These are phyloP conservation scores for Graptemys geographica DNA, from an alignment of 2,797 vertebrate genomes.

Conservation along the genomic window DNA sequence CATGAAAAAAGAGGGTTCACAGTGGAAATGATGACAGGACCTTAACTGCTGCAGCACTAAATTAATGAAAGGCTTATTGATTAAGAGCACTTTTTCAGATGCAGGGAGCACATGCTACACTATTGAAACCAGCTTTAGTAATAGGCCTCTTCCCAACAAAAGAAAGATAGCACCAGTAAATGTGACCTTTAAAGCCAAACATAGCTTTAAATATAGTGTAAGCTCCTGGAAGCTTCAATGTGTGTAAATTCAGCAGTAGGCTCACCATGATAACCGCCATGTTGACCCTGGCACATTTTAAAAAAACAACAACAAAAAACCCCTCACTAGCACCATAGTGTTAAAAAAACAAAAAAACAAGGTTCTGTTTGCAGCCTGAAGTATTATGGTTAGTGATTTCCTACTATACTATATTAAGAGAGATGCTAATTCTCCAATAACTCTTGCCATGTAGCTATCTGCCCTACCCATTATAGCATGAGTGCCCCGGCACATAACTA, in stretches of 20 bases:
- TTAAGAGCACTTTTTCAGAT: neutral
- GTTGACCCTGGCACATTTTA: neutral
- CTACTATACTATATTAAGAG: neutral
- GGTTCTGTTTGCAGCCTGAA: neutral
- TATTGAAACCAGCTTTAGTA: neutral
- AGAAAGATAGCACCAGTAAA: neutral
- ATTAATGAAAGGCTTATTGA: constrained; percentile 45
- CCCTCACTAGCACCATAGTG: rapidly evolving
- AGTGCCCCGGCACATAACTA: neutral
- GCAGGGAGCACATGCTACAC: neutral
- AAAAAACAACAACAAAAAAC: neutral
- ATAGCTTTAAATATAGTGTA: neutral
- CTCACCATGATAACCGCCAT: neutral
- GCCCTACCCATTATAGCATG: neutral
- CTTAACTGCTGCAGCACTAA: constrained; percentile 24
- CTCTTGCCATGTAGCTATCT: neutral
- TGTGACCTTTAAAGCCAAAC: neutral
- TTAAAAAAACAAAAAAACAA: neutral
- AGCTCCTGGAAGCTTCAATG: neutral
- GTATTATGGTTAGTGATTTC: neutral
- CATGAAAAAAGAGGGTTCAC: neutral
- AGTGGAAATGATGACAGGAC: constrained; percentile 23
- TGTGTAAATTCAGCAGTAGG: neutral
- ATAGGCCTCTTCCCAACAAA: neutral
- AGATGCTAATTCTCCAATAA: neutral